Evolutionary conservation across 2,888 invertebrate species (phyloP).

Genomic region (Neelides folsomi): DNA sequence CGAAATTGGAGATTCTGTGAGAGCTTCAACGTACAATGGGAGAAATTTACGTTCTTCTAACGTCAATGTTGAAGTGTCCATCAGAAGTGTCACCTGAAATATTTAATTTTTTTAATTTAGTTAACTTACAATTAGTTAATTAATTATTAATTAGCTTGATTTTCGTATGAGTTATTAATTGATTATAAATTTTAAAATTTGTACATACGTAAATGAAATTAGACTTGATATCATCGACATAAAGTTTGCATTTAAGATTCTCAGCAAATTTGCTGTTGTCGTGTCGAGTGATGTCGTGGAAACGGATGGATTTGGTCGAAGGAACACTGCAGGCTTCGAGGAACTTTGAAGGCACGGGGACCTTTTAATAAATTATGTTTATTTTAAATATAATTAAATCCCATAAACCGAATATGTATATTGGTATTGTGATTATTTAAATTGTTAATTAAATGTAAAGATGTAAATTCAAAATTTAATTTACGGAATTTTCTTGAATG

Average conservation of each 20-base stretch:
- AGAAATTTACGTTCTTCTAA: conserved; percentile 54
- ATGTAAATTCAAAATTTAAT: too few relatives aligned
- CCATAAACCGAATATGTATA: conserved; percentile 1
- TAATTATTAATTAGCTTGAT: too few relatives aligned
- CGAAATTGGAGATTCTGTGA: conserved; percentile 61
- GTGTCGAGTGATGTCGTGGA: conserved; percentile 19
- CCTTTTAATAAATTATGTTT: conserved; percentile 40
- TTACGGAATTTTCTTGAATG: not conserved
- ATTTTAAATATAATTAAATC: too few relatives aligned
- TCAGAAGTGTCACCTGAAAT: conserved; percentile 53
- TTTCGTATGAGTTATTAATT: too few relatives aligned
- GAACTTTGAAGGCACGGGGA: conserved; percentile 55
- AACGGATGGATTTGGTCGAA: conserved; percentile 45
- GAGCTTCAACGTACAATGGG: conserved; percentile 57
- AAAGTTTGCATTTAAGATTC: conserved; percentile 25
- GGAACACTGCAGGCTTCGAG: conserved; percentile 63
- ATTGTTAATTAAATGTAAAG: too few relatives aligned
- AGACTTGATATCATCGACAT: conserved; percentile 61
- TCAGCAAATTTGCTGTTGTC: conserved; percentile 27
- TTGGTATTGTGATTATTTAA: not conserved
- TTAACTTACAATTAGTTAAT: too few relatives aligned
- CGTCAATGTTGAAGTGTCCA: conserved; percentile 54
- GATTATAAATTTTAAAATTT: not conserved
- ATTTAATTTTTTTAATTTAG: too few relatives aligned
- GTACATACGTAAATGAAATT: conserved; percentile 62